Evolutionary conservation across 2,888 invertebrate genomes (phyloP).

Genomic region (Stenodema calcarata): DNA sequence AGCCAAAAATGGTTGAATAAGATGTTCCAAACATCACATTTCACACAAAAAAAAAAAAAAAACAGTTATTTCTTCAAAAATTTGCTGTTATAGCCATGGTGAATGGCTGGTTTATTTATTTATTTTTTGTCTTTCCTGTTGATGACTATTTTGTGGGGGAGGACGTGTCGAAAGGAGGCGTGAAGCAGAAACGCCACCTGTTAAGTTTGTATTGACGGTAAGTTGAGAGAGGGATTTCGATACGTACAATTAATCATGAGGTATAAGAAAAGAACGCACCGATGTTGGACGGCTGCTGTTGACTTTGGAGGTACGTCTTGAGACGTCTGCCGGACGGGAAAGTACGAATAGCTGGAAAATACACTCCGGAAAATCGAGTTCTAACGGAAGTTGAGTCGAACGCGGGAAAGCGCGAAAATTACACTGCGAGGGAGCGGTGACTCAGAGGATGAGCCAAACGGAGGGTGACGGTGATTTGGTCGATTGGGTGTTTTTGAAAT

Average conservation of each 20-base stretch:
- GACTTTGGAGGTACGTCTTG: neutral
- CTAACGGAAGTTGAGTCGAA: neutral
- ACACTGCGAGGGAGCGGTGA: no score
- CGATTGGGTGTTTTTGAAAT: neutral
- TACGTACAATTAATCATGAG: no score
- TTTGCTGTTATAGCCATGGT: no score
- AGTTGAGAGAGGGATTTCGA: no score
- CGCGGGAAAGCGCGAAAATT: neutral
- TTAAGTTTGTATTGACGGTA: neutral
- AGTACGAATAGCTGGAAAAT: neutral
- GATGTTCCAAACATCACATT: no score
- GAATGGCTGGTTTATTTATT: no score
- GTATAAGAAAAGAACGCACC: neutral
- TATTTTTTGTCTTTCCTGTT: neutral
- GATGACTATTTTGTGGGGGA: neutral
- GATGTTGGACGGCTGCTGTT: conserved; percentile 17
- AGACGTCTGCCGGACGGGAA: neutral
- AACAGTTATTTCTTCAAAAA: no score
- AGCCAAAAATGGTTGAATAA: no score
- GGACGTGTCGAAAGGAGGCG: no score
- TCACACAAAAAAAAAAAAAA: no score
- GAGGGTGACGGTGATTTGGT: neutral
- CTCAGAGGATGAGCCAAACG: no score
- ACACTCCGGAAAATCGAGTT: neutral
- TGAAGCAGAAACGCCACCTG: neutral